Percentiles rank a stretch among this genome's conserved stretches.
These are phyloP conservation scores for Calliphora vomitoria DNA, from an alignment of 2,888 invertebrate genomes.

Conservation along the genomic window DNA sequence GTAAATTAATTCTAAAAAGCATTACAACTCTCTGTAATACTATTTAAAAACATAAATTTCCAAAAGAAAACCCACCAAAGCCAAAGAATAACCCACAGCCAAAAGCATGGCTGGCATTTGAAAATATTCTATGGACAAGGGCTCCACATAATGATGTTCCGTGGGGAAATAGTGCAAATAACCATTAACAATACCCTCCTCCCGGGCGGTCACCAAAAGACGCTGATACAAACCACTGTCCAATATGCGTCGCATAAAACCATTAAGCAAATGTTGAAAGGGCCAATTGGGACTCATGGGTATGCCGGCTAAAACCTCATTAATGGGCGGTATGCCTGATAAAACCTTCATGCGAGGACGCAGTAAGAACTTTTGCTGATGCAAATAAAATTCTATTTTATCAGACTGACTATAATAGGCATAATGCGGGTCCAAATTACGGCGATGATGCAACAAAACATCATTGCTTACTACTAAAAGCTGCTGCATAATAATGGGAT, in stretches of 20 bases:
- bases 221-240: slow-evolving; percentile 62
- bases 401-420: slow-evolving; percentile 70
- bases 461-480: slow-evolving; percentile 31
- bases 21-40: neutral
- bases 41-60: neutral
- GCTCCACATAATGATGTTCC: slow-evolving; percentile 48
- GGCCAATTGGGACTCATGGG: slow-evolving; percentile 75
- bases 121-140: slow-evolving; percentile 62
- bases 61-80: slow-evolving; percentile 41
- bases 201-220: slow-evolving; percentile 16
- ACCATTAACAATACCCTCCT: slow-evolving; percentile 67
- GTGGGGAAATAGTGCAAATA: slow-evolving; percentile 65
- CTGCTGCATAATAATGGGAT: slow-evolving; percentile 46
- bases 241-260: slow-evolving; percentile 23
- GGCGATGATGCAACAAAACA: slow-evolving; percentile 52
- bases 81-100: slow-evolving; percentile 45
- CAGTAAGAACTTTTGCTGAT: slow-evolving; percentile 75
- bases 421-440: slow-evolving; percentile 64
- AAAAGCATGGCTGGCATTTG: slow-evolving; percentile 55
- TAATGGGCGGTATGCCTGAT: slow-evolving; percentile 47
- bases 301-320: slow-evolving; percentile 70
- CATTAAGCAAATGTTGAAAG: slow-evolving; percentile 63
- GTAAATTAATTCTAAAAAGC: no score
- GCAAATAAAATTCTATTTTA: slow-evolving; percentile 74
- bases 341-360: slow-evolving; percentile 71